Base-by-base conservation (phyloP, 2,888 invertebrate genomes). In the Leptopilina drosophilae region DNA sequence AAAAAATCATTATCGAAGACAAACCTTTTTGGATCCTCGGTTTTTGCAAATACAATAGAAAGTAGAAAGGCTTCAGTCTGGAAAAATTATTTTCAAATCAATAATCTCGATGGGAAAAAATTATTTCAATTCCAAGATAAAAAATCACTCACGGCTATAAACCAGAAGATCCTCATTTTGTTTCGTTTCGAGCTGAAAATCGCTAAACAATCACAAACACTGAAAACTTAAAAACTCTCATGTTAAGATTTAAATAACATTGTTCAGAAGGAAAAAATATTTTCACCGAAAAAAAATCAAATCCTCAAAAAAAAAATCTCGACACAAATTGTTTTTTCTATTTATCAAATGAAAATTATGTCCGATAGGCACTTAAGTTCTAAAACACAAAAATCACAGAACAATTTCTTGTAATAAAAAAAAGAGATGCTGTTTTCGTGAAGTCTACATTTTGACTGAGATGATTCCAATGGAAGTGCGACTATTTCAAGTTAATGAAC, bases 141-240 rank as follows among this genome's bases (percentile, higher is more conserved):
- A 65, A 42, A 65, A 81, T 69, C 86, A 87, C 89, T 90, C 88
- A 90, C 90, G 88, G 84, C 87, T 84, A 87, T 79, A 53, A 90
- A 83, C 83, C 84, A 86, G 82, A 85, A 82, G 86, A 89, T 85
- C 86, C 82, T 90, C 90, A 90, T 90, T 78, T 84, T 83, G 82
- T 66, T 20, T 53, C 9, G 33, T 26, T 8, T n/a, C n/a, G 33
- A n/a, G 7, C 56, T 56, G 8, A 56, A 73, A 56, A 11, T 59
- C 40, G 5, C 40, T 73, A 59, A 4, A 73, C 9, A 59, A 56
- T 73, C 73, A 73, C 73, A 33, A 40, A 59, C 73, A 73, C 73
- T 53, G n/a, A 40, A 40, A 59, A 56, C 73, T 33, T 15, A 14
- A 56, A 56, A 40, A 73, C 33, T 59, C 56, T 73, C 56, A 73